Conservation (phyloP, 2,797 vertebrate genomes). For the Bradypodion pumilum region DNA sequence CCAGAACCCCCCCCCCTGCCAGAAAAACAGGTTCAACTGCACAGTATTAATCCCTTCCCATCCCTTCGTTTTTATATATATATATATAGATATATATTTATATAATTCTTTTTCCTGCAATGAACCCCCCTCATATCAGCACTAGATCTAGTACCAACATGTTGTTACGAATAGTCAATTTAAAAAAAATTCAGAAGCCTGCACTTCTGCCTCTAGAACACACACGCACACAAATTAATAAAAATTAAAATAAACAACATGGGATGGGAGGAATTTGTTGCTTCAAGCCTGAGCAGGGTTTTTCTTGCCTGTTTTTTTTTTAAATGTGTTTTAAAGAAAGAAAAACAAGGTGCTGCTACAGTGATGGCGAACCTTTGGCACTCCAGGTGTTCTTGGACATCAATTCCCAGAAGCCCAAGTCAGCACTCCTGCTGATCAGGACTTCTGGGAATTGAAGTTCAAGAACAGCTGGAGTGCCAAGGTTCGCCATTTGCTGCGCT, state of each 20-base stretch:
- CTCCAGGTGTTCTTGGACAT: too few species aligned
- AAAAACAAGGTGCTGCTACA: constrained; percentile 53
- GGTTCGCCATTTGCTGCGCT: too few species aligned
- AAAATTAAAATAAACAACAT: too few species aligned
- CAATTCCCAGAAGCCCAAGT: too few species aligned
- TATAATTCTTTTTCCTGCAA: constrained; percentile 52
- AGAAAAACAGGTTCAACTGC: constrained; percentile 20
- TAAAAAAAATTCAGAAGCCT: constrained; percentile 28
- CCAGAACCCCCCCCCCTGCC: constrained; percentile 21
- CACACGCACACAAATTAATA: too few species aligned
- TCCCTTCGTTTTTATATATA: constrained; percentile 45
- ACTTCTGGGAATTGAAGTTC: too few species aligned
- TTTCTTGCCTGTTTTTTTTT: constrained; percentile 25
- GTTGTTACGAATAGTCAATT: constrained; percentile 20
- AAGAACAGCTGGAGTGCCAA: too few species aligned
- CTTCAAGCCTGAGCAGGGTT: constrained; percentile 50
- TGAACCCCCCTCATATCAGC: constrained; percentile 45
- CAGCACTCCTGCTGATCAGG: too few species aligned
- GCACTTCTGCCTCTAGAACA: constrained; percentile 53
- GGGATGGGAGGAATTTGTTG: constrained; percentile 29
- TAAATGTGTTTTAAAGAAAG: constrained; percentile 42
- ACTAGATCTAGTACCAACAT: constrained; percentile 43
- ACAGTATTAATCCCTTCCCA: not conserved
- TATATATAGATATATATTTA: constrained; percentile 41
- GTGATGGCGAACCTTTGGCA: too few species aligned